phyloP scores from a whole-genome alignment of 2,888 invertebrate species.

The Xylocampa areola region DNA sequence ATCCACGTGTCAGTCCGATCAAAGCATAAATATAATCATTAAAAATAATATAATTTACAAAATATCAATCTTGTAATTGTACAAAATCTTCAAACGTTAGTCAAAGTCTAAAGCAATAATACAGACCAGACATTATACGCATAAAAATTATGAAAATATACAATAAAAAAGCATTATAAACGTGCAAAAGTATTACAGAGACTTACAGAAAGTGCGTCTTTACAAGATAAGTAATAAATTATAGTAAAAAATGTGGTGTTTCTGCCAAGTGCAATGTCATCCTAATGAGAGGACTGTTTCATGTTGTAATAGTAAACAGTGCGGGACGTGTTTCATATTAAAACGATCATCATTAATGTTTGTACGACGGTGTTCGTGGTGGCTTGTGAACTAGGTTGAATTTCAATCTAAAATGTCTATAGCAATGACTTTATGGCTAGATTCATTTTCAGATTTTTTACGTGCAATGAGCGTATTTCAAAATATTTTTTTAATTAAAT shows the following conservation, averaged over 20 bases:
- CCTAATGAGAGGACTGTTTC: conserved; percentile 47
- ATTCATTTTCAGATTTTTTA: not conserved
- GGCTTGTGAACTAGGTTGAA: not conserved
- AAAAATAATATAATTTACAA: conserved; percentile 34
- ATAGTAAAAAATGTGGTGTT: conserved; percentile 46
- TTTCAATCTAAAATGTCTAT: not conserved
- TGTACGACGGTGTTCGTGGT: conserved; percentile 8
- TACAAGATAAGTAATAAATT: conserved; percentile 47
- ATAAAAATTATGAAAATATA: conserved; percentile 51
- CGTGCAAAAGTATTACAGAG: conserved; percentile 21
- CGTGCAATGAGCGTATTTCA: too few relatives aligned
- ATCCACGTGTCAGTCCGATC: conserved; percentile 17
- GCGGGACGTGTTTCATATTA: conserved; percentile 39
- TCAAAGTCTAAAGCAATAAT: conserved; percentile 51
- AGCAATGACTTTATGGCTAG: too few relatives aligned
- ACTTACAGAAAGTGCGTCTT: conserved; percentile 37
- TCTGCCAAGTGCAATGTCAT: conserved; percentile 58
- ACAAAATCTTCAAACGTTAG: conserved; percentile 40
- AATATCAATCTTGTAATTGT: conserved; percentile 25
- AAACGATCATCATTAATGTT: conserved; percentile 33
- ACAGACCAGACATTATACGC: conserved; percentile 18
- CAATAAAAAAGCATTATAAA: conserved; percentile 47
- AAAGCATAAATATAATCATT: conserved; percentile 14
- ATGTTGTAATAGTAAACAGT: conserved; percentile 34
- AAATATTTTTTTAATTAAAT: too few relatives aligned